Evolutionary conservation across 2,113 vertebrate species (phyloP).

Genomic region (Hiodon alosoides): DNA sequence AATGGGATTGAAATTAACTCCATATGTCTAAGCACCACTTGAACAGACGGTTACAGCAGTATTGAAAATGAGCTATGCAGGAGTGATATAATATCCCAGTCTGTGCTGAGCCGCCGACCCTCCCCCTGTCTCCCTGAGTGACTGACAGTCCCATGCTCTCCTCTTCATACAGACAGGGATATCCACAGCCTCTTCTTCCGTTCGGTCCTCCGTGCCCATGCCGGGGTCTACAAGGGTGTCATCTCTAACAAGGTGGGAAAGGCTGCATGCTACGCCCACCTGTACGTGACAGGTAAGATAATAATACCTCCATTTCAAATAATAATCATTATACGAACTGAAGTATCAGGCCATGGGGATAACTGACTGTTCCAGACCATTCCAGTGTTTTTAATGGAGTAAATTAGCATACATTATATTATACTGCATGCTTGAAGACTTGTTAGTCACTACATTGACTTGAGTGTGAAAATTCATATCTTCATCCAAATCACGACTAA

Average conservation of each 20-base stretch:
- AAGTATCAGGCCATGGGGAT: too few relatives aligned
- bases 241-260: slow-evolving; percentile 97
- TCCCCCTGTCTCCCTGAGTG: not conserved
- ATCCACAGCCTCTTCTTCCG: slow-evolving; percentile 86
- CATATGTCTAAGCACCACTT: not conserved
- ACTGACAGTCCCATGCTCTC: slow-evolving; percentile 6
- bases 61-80: too few relatives aligned
- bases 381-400: too few relatives aligned
- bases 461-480: too few relatives aligned
- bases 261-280: slow-evolving; percentile 91
- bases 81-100: not conserved
- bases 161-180: slow-evolving; percentile 74
- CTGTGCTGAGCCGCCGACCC: not conserved
- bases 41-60: not conserved
- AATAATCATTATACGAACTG: too few relatives aligned
- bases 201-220: slow-evolving; percentile 75
- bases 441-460: too few relatives aligned
- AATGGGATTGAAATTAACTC: not conserved
- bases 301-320: not conserved
- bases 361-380: too few relatives aligned
- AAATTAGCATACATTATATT: too few relatives aligned
- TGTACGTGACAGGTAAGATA: slow-evolving; percentile 87
- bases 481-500: too few relatives aligned
- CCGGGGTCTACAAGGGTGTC: slow-evolving; percentile 93
- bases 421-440: too few relatives aligned